Evolutionary conservation across 2,797 vertebrate genomes (phyloP).

Genomic region (Tragelaphus oryx): DNA sequence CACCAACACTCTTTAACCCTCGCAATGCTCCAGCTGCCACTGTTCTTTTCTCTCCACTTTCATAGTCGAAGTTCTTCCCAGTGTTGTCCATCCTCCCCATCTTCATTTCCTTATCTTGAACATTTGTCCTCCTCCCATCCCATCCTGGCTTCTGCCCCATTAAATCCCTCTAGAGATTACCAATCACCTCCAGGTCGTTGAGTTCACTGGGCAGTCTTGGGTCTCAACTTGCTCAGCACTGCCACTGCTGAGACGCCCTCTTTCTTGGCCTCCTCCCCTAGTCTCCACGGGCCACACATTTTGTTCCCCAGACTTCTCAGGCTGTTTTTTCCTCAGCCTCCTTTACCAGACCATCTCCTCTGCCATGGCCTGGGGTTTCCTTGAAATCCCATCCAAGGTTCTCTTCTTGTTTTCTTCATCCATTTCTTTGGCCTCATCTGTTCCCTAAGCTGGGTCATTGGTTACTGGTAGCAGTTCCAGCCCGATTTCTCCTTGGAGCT

Average conservation of each 20-base stretch:
- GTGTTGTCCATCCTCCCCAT: background rate
- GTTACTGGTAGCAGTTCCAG: background rate
- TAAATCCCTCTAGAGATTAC: background rate
- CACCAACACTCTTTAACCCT: background rate
- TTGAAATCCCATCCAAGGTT: background rate
- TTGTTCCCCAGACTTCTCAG: background rate
- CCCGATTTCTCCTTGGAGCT: background rate
- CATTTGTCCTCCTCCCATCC: background rate
- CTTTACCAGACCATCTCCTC: background rate
- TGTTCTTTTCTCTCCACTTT: background rate
- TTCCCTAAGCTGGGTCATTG: background rate
- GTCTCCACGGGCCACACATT: accelerated
- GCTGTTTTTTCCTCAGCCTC: background rate
- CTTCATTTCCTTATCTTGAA: background rate
- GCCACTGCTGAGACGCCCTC: too few species aligned
- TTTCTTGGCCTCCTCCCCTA: background rate
- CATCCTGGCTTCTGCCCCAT: background rate
- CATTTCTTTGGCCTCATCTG: background rate
- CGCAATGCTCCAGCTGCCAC: background rate
- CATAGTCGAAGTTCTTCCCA: background rate
- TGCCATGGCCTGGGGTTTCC: background rate
- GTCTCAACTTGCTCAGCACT: background rate
- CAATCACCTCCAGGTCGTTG: background rate
- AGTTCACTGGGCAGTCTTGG: background rate
- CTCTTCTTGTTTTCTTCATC: background rate